These are phyloP conservation scores for Asbolus verrucosus DNA, from an alignment of 1,140 invertebrate species.

Conservation along the genomic window DNA sequence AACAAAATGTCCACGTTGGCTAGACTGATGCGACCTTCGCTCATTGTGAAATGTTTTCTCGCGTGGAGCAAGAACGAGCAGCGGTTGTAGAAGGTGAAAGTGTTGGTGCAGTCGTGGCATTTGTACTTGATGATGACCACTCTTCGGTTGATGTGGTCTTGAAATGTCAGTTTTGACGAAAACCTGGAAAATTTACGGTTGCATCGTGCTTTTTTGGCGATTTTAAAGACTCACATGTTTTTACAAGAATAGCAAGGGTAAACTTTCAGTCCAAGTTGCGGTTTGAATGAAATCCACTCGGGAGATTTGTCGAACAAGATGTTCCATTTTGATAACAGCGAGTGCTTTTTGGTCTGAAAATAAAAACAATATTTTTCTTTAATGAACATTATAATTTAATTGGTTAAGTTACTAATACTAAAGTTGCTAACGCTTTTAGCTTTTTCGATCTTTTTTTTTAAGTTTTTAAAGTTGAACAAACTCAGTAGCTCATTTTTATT, in stretches of 20 bases:
- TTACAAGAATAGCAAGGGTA: constrained; percentile 61
- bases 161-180: constrained; percentile 57
- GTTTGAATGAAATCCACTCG: constrained; percentile 60
- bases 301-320: constrained; percentile 55
- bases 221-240: constrained; percentile 55
- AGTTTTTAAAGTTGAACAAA: too few relatives aligned
- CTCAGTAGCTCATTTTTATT: too few relatives aligned
- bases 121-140: constrained; percentile 55
- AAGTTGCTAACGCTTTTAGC: too few relatives aligned
- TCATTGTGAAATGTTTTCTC: constrained; percentile 54
- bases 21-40: constrained; percentile 57
- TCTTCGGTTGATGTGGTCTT: constrained; percentile 59
- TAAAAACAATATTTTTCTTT: too few relatives aligned
- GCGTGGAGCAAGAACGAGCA: constrained; percentile 60
- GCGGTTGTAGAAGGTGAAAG: constrained; percentile 58
- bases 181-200: constrained; percentile 55
- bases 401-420: too few relatives aligned
- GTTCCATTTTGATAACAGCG: constrained; percentile 56
- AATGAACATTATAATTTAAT: too few relatives aligned
- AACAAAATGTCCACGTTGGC: constrained; percentile 52
- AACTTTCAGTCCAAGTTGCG: constrained; percentile 56
- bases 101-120: constrained; percentile 54
- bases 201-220: not conserved
- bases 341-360: constrained; percentile 48
- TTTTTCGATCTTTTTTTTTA: too few relatives aligned